Evolutionary conservation across 2,797 vertebrate species (phyloP).

Genomic region (Betta splendens): DNA sequence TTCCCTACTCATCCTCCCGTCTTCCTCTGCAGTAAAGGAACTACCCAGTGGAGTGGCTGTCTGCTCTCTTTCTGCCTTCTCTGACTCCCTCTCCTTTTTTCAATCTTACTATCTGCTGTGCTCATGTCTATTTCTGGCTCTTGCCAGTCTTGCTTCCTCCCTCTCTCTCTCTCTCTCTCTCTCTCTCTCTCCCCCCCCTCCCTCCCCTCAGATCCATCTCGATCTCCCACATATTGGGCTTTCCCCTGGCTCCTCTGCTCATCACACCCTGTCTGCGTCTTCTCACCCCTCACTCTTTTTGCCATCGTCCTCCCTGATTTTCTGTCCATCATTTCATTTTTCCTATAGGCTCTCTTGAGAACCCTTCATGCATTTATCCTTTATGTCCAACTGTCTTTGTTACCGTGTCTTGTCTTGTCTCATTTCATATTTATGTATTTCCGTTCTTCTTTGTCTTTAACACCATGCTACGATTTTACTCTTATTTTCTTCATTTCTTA

Average conservation of each 20-base stretch:
- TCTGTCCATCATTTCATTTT: conserved; percentile 20
- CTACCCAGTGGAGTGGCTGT: conserved; percentile 48
- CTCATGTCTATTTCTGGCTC: conserved; percentile 57
- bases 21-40: conserved; percentile 61
- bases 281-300: conserved; percentile 6
- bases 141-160: conserved; percentile 43
- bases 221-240: conserved; percentile 52
- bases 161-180: conserved; percentile 24
- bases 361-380: background rate
- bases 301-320: conserved; percentile 4
- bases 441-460: no score
- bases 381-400: conserved; percentile 2
- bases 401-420: background rate
- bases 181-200: conserved; percentile 28
- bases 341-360: conserved; percentile 12
- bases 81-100: conserved; percentile 15
- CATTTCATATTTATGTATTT: conserved; percentile 8
- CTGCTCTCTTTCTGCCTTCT: conserved; percentile 11
- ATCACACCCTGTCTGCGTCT: conserved; percentile 32
- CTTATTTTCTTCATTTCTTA: conserved; percentile 4
- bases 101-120: conserved; percentile 28
- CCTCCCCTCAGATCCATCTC: conserved; percentile 35
- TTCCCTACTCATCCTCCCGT: conserved; percentile 40
- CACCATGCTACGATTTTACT: background rate
- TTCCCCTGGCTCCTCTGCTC: conserved; percentile 21